Evolutionary conservation across 2,888 invertebrate genomes (phyloP).

Genomic region (Kryphioiulus occultus): DNA sequence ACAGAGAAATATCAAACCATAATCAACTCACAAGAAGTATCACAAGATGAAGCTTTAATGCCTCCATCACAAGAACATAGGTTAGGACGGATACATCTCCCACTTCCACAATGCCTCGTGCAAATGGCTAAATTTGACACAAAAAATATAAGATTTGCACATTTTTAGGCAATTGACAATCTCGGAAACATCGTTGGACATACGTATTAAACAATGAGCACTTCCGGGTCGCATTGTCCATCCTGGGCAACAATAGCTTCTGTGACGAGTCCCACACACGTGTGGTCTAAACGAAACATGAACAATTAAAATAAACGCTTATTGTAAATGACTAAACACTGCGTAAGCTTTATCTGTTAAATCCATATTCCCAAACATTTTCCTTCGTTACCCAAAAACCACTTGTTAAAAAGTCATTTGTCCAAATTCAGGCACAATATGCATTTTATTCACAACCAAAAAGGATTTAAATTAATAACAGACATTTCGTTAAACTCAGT

Average conservation of each 20-base stretch:
- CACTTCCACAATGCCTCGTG: constrained; percentile 74
- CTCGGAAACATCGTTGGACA: constrained; percentile 64
- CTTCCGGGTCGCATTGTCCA: constrained; percentile 79
- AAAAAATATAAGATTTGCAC: neutral
- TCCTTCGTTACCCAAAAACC: too few species aligned
- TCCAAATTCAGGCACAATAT: too few species aligned
- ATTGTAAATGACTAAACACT: neutral
- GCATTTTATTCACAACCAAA: too few species aligned
- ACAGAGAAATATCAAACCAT: too few species aligned
- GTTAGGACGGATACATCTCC: constrained; percentile 81
- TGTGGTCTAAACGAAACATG: constrained; percentile 71
- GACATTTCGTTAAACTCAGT: too few species aligned
- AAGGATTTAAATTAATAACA: too few species aligned
- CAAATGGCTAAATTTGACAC: constrained; percentile 71
- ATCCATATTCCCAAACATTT: too few species aligned
- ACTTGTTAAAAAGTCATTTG: too few species aligned
- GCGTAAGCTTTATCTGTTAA: too few species aligned
- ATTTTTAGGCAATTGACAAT: too few species aligned
- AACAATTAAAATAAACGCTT: neutral
- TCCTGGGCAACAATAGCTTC: constrained; percentile 83
- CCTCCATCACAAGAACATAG: constrained; percentile 77
- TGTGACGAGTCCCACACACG: constrained; percentile 77
- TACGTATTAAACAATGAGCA: constrained; percentile 82
- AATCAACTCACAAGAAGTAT: constrained; percentile 45
- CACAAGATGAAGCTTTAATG: constrained; percentile 56